These are phyloP conservation scores for Cheilosia soror DNA, from an alignment of 2,888 invertebrate species.

Conservation along the genomic window DNA sequence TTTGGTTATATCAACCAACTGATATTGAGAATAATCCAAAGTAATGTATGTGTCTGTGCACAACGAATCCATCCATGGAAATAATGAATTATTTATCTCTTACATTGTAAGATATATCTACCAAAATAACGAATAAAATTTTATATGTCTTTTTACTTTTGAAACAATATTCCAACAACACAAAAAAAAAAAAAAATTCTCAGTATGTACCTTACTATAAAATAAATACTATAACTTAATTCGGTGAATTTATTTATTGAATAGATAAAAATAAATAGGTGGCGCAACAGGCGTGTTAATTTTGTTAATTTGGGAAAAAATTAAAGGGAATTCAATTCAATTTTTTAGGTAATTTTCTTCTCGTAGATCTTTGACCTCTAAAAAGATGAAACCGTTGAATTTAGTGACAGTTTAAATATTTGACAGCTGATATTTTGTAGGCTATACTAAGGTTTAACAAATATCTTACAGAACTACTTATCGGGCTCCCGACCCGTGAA, in stretches of 20 bases:
- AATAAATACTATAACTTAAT: slow-evolving; percentile 14
- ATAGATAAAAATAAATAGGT: too few relatives aligned
- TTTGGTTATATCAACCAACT: slow-evolving; percentile 7
- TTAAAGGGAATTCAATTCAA: too few relatives aligned
- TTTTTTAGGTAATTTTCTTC: too few relatives aligned
- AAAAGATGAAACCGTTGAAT: too few relatives aligned
- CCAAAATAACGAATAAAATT: background rate
- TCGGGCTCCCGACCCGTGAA: too few relatives aligned
- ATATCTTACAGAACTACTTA: too few relatives aligned
- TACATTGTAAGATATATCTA: slow-evolving; percentile 30
- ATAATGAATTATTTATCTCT: slow-evolving; percentile 22
- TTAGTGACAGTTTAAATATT: too few relatives aligned
- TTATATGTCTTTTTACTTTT: slow-evolving; percentile 39
- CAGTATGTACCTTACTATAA: slow-evolving; percentile 33
- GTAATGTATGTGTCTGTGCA: slow-evolving; percentile 26
- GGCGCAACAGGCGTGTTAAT: too few relatives aligned
- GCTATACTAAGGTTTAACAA: too few relatives aligned
- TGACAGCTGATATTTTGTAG: too few relatives aligned
- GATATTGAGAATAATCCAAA: slow-evolving; percentile 35
- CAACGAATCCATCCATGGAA: slow-evolving; percentile 38
- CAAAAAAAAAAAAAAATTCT: slow-evolving; percentile 16
- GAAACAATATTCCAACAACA: slow-evolving; percentile 21
- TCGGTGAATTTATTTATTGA: background rate
- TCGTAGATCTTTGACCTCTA: too few relatives aligned
- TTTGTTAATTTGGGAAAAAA: too few relatives aligned